Evolutionary conservation across 1,140 invertebrate species (phyloP), one percentile per base, ranked within the genome.

Genomic region (Stegodyphus mimosarum): DNA sequence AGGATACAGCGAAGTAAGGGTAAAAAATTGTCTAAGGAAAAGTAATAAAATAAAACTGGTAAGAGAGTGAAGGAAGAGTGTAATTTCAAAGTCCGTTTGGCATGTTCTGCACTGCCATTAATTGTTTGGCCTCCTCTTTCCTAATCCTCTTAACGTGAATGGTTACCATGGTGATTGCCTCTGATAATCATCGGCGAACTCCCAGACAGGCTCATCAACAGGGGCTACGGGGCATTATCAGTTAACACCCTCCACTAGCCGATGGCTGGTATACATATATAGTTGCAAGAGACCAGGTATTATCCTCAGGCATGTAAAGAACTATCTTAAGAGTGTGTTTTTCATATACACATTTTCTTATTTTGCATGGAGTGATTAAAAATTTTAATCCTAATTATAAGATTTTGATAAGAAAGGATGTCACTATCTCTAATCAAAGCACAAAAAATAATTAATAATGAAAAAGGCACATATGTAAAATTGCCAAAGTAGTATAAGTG

Each of bases 31-130:
- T 11, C 17, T 49, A 66, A 71, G 79, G 60, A 81, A 73, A 81
- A 81, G 71, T 81, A 81, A 81, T 73, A 73, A 73, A 81, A 81
- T 72, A 81, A 72, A 64, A 73, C 13, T 10, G 48, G 60, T 17
- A 51, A 64, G 60, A 50, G 49, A 73, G 70, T 15, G 79, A 72
- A 64, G 51, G 77, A 80, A 64, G 79, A 52, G 79, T 64, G 79
- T 81, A 81, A 81, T 81, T 81, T 81, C 79, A 81, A 81, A 81
- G 79, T 81, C 79, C 79, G 79, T 81, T 78, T 78, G 76, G 76
- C 76, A 69, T 78, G 66, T 78, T 72, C 71, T 73, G 55, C 79
- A n/a, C 53, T 73, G 79, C 79, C 79, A 81, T 81, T 81, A 81
- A 81, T 81, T 81, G 79, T 81, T 81, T 73, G 48, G 70, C 50